Conservation (phyloP, 2,797 vertebrate species). For the Cephalopachus bancanus region DNA sequence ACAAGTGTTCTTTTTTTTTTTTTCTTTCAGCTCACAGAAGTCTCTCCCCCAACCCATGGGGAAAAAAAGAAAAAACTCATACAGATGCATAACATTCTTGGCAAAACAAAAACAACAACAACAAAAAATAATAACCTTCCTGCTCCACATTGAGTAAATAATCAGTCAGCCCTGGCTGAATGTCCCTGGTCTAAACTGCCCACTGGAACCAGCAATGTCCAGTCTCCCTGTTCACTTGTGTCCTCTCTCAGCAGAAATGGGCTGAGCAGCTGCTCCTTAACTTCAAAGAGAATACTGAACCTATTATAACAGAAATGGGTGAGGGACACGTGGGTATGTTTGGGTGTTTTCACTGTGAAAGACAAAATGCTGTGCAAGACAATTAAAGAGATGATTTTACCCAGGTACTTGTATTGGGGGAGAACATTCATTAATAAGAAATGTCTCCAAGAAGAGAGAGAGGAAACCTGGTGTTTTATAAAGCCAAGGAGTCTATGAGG, state of each 20-base stretch:
- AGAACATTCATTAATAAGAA: constrained; percentile 30
- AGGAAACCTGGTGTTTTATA: not conserved
- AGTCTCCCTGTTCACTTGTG: not conserved
- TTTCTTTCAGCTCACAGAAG: not conserved
- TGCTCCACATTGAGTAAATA: not conserved
- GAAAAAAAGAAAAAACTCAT: not conserved
- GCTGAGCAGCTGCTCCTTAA: not conserved
- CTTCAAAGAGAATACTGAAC: not conserved
- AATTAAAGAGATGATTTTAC: constrained; percentile 10
- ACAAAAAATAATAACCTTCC: not conserved
- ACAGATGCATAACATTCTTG: not conserved
- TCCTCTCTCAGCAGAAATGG: not conserved
- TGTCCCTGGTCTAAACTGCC: not conserved
- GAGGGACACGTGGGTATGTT: not conserved
- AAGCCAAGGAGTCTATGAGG: not conserved
- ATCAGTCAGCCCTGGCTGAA: not conserved
- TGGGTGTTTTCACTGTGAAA: constrained; percentile 44
- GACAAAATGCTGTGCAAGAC: not conserved
- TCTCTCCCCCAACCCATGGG: not conserved
- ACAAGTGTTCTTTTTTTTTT: not conserved
- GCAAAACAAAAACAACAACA: not conserved
- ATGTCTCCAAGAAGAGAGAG: not conserved
- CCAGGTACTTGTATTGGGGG: not conserved
- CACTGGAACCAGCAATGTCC: not conserved
- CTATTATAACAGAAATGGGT: not conserved